Conservation (phyloP, 1,140 invertebrate species). For the Drosophila guanche region DNA sequence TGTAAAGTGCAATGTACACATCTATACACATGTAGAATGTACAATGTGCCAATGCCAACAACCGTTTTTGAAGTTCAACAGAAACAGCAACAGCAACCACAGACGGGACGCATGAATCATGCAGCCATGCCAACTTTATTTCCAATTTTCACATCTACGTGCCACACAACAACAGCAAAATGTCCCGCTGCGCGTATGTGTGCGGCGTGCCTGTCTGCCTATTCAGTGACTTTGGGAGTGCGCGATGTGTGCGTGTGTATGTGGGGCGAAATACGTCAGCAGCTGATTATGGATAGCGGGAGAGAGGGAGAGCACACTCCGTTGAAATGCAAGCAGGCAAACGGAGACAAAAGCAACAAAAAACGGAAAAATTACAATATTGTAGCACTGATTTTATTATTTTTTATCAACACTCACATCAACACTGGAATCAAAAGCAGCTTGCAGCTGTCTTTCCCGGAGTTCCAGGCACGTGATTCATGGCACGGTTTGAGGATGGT, state of each 20-base stretch:
- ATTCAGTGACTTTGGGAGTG: too few relatives aligned
- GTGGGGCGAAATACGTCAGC: constrained; percentile 54
- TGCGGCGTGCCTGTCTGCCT: constrained; percentile 3
- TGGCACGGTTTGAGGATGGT: constrained; percentile 45
- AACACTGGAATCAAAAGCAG: constrained; percentile 16
- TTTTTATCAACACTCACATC: constrained; percentile 47
- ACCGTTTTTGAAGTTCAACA: constrained; percentile 58
- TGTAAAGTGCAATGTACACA: constrained; percentile 39
- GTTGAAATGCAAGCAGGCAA: constrained; percentile 23
- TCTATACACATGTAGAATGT: constrained; percentile 8
- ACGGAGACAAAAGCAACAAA: constrained; percentile 20
- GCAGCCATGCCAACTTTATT: constrained; percentile 47
- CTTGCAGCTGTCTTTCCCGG: constrained; percentile 40
- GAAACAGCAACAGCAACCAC: constrained; percentile 15
- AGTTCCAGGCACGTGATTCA: constrained; percentile 63
- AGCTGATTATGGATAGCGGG: constrained; percentile 34
- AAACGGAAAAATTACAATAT: constrained; percentile 51
- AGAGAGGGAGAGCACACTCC: constrained; percentile 12
- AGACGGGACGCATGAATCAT: constrained; percentile 55
- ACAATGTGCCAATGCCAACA: constrained; percentile 62
- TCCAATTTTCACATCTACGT: constrained; percentile 63
- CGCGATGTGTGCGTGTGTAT: constrained; percentile 1
- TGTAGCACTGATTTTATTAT: constrained; percentile 48
- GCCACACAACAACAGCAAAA: constrained; percentile 44
- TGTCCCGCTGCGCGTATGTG: constrained; percentile 35